Evolutionary conservation across 2,113 vertebrate genomes (phyloP).

Genomic region (Engystomops pustulosus): DNA sequence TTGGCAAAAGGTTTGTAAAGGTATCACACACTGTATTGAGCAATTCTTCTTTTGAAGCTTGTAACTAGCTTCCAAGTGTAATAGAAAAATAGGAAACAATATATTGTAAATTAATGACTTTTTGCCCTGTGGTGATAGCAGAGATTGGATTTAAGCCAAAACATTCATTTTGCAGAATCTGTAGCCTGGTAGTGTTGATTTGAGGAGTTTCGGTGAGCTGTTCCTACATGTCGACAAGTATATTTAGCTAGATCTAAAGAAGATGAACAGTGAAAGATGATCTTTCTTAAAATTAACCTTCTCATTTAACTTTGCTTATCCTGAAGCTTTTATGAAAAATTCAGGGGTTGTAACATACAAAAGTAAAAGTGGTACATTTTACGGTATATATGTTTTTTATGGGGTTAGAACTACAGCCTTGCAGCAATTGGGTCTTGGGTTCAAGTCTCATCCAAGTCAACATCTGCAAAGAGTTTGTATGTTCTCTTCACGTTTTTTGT

Average conservation of each 20-base stretch:
- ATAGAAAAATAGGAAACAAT: constrained; percentile 59
- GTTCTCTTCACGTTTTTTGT: too few species aligned
- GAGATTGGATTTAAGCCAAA: constrained; percentile 45
- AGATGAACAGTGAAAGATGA: constrained; percentile 45
- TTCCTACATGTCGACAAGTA: constrained; percentile 56
- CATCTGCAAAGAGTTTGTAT: too few species aligned
- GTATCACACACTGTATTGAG: constrained; percentile 37
- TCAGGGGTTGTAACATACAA: not conserved
- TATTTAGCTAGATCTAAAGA: constrained; percentile 53
- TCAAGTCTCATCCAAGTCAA: too few species aligned
- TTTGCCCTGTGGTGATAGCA: constrained; percentile 37
- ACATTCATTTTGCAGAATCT: constrained; percentile 51
- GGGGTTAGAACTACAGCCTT: too few species aligned
- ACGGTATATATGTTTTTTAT: too few species aligned
- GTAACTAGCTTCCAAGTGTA: constrained; percentile 57
- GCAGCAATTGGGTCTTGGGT: too few species aligned
- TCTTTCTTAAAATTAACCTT: constrained; percentile 41
- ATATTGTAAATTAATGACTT: constrained; percentile 59
- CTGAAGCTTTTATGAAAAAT: constrained; percentile 22
- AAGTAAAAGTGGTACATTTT: constrained; percentile 42
- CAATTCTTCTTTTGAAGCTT: constrained; percentile 43
- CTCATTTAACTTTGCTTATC: constrained; percentile 32
- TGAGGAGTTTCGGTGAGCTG: constrained; percentile 54
- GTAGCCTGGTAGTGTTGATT: constrained; percentile 51
- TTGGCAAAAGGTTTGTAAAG: constrained; percentile 42